A percentile compares a stretch with the other conserved stretches of the same genome.
phyloP scores from a whole-genome alignment of 1,140 invertebrate species.

The Rhynchophorus ferrugineus region DNA sequence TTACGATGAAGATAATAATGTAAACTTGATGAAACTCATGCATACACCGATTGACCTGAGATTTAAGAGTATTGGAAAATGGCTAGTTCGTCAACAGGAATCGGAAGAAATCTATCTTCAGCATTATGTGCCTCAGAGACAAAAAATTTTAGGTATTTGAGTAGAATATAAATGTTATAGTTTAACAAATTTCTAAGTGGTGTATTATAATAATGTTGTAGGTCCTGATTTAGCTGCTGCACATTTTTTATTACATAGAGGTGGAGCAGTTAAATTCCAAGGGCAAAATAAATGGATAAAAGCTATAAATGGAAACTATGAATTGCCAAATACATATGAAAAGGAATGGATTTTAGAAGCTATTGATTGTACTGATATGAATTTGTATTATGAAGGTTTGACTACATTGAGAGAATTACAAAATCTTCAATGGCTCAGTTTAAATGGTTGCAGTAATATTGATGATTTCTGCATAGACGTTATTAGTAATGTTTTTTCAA shows the following conservation, averaged over 20 bases:
- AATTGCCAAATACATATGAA: slow-evolving; percentile 51
- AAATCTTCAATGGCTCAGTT: slow-evolving; percentile 55
- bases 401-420: slow-evolving; percentile 54
- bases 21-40: slow-evolving; percentile 40
- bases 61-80: slow-evolving; percentile 38
- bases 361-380: slow-evolving; percentile 56
- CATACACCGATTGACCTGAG: slow-evolving; percentile 44
- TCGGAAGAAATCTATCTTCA: slow-evolving; percentile 39
- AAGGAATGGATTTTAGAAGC: slow-evolving; percentile 53
- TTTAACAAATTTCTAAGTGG: slow-evolving; percentile 1
- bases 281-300: slow-evolving; percentile 50
- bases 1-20: slow-evolving; percentile 36
- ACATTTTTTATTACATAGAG: slow-evolving; percentile 60
- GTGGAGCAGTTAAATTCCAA: slow-evolving; percentile 61
- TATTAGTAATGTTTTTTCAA: slow-evolving; percentile 49
- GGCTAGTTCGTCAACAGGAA: slow-evolving; percentile 40
- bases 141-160: slow-evolving; percentile 47
- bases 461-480: slow-evolving; percentile 73
- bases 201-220: slow-evolving; percentile 30
- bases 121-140: slow-evolving; percentile 42
- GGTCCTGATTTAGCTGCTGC: slow-evolving; percentile 65
- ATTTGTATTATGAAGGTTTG: slow-evolving; percentile 64
- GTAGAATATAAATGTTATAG: too few relatives aligned
- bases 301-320: slow-evolving; percentile 42
- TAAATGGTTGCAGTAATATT: slow-evolving; percentile 54